Evolutionary conservation across 1,140 invertebrate genomes (phyloP), one percentile per base, ranked within the genome.

Genomic region (Nixonia krombeini): DNA sequence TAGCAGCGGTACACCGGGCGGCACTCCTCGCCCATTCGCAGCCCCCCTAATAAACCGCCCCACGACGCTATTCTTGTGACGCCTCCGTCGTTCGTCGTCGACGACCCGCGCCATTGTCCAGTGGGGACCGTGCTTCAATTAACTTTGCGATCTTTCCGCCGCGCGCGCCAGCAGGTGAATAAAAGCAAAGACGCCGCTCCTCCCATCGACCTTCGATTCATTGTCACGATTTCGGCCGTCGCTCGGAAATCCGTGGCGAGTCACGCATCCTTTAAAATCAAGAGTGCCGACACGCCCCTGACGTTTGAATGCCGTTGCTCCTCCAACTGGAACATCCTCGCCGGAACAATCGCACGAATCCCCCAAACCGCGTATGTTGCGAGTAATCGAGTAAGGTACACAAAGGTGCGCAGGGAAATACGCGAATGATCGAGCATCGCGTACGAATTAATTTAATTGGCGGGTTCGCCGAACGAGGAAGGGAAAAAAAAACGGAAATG

Each of bases 1-100:
- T 26, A n/a, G n/a, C n/a, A n/a, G n/a, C n/a, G 25, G 9, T 26
- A 26, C 25, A 4, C 25, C 25, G 21, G 13, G 18, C 26, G 25
- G 10, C 31, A 38, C 57, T 52, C 7, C 41, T 47, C 40, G 37
- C 56, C 59, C 53, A 63, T 65, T 62, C 28, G 40, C 44, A 55
- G 70, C 73, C 77, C 69, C 71, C 72, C 79, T 72, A 82, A 82
- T 82, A 82, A 82, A 81, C 78, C 80, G 79, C 80, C 80, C 80
- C 78, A 74, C 79, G 74, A 73, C 76, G 76, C 75, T 38, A 51
- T 51, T 31, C 23, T 29, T 55, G 65, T 45, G 72, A 64, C 65
- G 53, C 59, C 59, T 35, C 56, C 67, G 50, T 67, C 59, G 67
- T 68, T 47, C 52, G 35, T 72, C 73, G 49, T 46, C 35, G 47